Evolutionary conservation across 2,888 invertebrate species (phyloP), one percentile per base, ranked within the genome.

Genomic region (Caenorhabditis angaria): DNA sequence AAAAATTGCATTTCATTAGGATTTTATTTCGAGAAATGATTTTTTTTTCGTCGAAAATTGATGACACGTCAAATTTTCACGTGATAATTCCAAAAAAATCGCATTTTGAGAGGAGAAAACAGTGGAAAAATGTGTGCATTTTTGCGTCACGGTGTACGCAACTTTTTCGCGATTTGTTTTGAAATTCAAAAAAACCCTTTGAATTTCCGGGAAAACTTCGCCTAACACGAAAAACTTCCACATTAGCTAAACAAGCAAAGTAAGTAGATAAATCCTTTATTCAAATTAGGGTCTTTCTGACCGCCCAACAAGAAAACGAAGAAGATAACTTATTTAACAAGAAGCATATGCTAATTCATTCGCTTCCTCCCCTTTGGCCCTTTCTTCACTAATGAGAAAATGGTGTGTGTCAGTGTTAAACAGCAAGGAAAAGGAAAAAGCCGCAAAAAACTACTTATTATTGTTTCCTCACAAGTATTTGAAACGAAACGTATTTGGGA

Each of bases 391-490:
- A 41, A 41, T 41, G 41, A 41, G 41, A 41, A 41, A 41, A 41
- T 41, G 41, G 41, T 41, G 41, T 41, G n/a, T n/a, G n/a, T n/a
- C n/a, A n/a, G n/a, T 41, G 41, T 41, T 41, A 41, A 41, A 41
- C 10, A 18, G 18, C 3, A 18, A 32, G 12, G 32, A 32, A 32
- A 32, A 32, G 12, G 32, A 41, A 14, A 41, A n/a, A n/a, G n/a
- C n/a, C n/a, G n/a, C n/a, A n/a, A 41, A 41, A 41, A 41, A 41
- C 41, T 41, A 41, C 41, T 41, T 41, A 41, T 41, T 41, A 41
- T 41, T 41, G 41, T 41, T 41, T 41, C 41, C 41, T n/a, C n/a
- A 41, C 18, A 53, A 27, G 53, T 53, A 53, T 53, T 24, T 25
- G 22, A 53, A 53, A 53, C 25, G 24, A 12, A 18, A 24, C 6